Evolutionary conservation across 2,888 invertebrate species (phyloP), one percentile per base, ranked within the genome.

Genomic region (Drosophila niveifrons): DNA sequence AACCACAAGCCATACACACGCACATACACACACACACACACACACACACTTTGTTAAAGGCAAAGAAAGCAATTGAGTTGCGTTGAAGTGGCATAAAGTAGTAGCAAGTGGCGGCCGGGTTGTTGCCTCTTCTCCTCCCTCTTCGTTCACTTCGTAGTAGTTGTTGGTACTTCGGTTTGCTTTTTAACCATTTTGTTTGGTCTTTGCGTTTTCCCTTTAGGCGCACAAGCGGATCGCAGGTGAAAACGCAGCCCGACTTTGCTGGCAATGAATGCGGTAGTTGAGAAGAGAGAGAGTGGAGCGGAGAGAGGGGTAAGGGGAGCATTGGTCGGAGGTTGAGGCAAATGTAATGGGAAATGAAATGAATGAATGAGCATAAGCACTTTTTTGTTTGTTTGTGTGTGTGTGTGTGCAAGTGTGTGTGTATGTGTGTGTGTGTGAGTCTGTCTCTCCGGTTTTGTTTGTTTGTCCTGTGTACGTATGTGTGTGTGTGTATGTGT

Each of bases 21-120:
- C 64, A 68, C 47, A 65, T 52, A 65, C 15, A 65, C 23, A 55
- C 56, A 47, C 28, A 66, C 57, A 68, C 50, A 61, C 47, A 46
- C 34, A 63, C 56, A 62, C 44, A 67, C 17, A 64, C 71, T 69
- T 72, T 80, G 81, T 80, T 74, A 67, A 69, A 75, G 77, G 73
- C 73, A 85, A 80, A 87, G 77, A 88, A 82, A 86, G 88, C 86
- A 85, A 88, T 85, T 88, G 83, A 85, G 88, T 84, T 84, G 88
- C 80, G 84, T 88, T 84, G 88, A 84, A 85, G 84, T 88, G 87
- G 85, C 88, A 88, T 88, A 88, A 88, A 85, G 87, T 85, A 85
- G 84, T 83, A 70, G 76, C 83, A 87, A 83, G 83, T 87, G 82
- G 85, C 75, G 64, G 72, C 55, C 66, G 55, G 50, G 62, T 64